Percentiles rank a stretch among this genome's conserved stretches.
phyloP scores from a whole-genome alignment of 2,888 invertebrate genomes.

The Mallateleia sp. region DNA sequence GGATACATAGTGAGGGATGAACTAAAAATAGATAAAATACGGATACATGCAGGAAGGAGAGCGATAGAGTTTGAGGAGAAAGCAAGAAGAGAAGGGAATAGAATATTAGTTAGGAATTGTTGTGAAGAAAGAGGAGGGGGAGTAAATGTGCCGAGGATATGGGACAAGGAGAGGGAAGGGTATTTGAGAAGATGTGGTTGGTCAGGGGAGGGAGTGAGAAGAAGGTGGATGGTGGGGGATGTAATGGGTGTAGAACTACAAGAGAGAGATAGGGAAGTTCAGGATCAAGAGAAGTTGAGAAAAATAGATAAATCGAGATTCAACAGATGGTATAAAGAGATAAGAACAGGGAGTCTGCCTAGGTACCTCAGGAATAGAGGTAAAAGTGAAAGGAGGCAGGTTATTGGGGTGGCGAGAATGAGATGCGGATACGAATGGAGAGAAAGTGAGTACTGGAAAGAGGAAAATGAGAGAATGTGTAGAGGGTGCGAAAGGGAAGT shows the following conservation, averaged over 20 bases:
- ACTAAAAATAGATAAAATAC: neutral
- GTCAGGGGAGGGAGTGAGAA: neutral
- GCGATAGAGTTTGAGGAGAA: neutral
- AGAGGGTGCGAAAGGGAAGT: neutral
- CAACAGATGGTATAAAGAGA: slow-evolving; percentile 19
- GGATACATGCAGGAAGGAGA: neutral
- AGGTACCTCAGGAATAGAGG: neutral
- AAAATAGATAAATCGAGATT: slow-evolving; percentile 8
- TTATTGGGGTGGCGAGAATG: neutral
- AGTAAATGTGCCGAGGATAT: neutral
- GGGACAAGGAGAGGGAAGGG: neutral
- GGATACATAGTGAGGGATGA: too few relatives aligned
- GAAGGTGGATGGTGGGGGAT: neutral
- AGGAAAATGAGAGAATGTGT: slow-evolving; percentile 6
- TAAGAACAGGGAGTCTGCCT: neutral
- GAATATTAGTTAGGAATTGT: neutral
- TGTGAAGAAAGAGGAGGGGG: neutral
- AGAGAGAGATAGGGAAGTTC: slow-evolving; percentile 33
- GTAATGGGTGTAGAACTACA: neutral
- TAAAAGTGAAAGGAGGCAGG: neutral
- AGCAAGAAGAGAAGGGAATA: neutral
- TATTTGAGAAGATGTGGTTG: slow-evolving; percentile 30
- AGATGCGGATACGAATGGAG: neutral
- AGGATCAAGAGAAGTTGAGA: slow-evolving; percentile 10
- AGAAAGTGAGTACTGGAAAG: slow-evolving; percentile 1